Evolutionary conservation across 2,797 vertebrate species (phyloP), one percentile per base, ranked within the genome.

Genomic region (Geotrypetes seraphini): DNA sequence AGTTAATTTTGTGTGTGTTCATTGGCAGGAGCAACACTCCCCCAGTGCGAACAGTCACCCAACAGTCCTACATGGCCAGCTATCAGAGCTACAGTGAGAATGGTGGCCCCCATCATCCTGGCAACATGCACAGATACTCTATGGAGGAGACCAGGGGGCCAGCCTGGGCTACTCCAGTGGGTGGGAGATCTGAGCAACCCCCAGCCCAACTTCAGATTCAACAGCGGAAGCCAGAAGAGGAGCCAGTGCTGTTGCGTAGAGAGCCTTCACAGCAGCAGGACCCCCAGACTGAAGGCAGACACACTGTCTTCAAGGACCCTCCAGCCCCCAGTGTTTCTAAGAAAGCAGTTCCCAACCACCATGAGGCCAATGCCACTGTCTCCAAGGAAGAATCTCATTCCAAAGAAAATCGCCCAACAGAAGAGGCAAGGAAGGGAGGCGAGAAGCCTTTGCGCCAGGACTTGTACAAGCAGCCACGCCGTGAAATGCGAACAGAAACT

Each of bases 401-500:
- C 21, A 74, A 73, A 25, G 65, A 63, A 71, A 20, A 16, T 31
- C 1, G 6, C 66, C 11, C 80, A 53, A 38, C 60, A 54, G 72
- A 12, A 31, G 44, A 3, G 66, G 73, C 20, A 49, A 70, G 35
- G 74, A 77, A 70, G 53, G 57, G 73, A 51, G 52, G 25, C 24
- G 55, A 50, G 15, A 81, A 82, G 31, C 46, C 9, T 15, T 44
- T 8, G 26, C 51, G 7, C 31, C n/a, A n/a, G n/a, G 64, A 36
- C 36, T 44, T 5, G 46, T 56, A n/a, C 47, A 36, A 1, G 13
- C 50, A 59, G 10, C 54, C 52, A 4, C 81, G 24, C 51, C 63
- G 90, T 5, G 92, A 95, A 33, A 86, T 84, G 60, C 92, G 86
- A 63, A 92, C 88, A 0, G 92, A 94, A 55, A 95, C 92, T 2